Evolutionary conservation across 2,888 invertebrate genomes (phyloP), one percentile per base, ranked within the genome.

Genomic region (Apotomis turbidana): DNA sequence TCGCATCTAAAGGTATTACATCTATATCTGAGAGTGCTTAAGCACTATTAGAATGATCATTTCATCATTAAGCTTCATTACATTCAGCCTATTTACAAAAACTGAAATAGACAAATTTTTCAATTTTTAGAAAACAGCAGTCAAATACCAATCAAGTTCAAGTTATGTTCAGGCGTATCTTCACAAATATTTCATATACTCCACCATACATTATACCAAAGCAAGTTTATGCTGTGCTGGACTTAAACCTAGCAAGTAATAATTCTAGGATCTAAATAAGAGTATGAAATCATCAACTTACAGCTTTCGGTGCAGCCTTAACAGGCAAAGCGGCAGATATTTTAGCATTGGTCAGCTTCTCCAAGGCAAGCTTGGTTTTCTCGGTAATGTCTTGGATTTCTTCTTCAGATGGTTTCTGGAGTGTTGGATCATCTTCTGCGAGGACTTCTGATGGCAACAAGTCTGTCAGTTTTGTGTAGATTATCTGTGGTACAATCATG

Each of bases 281-380:
- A 64, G 27, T 27, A 27, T 13, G 27, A 51, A 68, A 77, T 59
- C 74, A 55, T 75, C 78, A 86, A 94, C 94, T 93, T 80, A 95
- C 95, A 82, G 95, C 94, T 93, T 98, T 99, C 66, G 99, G 98
- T 0, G 99, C 99, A 85, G 98, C 97, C 76, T 98, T 95, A 0
- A 99, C 99, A 0, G 99, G 99, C 96, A 99, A 96, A 0, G 99
- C 99, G 0, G 99, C 98, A 0, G 98, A 97, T 78, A 99, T 98
- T 90, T 99, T 99, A 13, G 93, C 93, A 81, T 92, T 97, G 0
- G 98, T 98, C 57, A 99, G 92, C 83, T 97, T 98, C 87, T 99
- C 98, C 38, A 99, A 87, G 0, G 99, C 99, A 73, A 94, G 94
- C 62, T 97, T 95, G 0, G 99, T 99, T 83, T 96, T 96, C 86